Conservation (phyloP, 2,888 invertebrate species). For the Melipona bicolor region DNA sequence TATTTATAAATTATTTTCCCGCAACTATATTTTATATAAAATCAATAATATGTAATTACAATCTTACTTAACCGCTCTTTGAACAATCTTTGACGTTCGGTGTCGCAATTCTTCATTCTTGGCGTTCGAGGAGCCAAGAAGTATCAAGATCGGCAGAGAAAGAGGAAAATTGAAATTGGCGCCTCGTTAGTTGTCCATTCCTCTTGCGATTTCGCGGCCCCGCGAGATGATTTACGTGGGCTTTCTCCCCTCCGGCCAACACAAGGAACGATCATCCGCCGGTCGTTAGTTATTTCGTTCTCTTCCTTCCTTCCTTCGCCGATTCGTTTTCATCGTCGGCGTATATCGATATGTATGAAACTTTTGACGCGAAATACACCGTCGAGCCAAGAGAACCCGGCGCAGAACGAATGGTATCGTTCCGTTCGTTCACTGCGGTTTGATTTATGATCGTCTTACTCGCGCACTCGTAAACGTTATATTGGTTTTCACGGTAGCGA, state of each 20-base stretch:
- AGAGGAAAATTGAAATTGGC: conserved; percentile 39
- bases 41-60: not conserved
- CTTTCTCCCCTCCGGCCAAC: conserved; percentile 20
- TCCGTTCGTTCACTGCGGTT: conserved; percentile 65
- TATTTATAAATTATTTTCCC: no score
- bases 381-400: not conserved
- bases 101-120: not conserved
- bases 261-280: conserved; percentile 47
- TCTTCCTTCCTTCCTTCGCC: not conserved
- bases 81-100: not conserved
- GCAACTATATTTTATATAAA: no score
- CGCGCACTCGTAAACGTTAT: conserved; percentile 70
- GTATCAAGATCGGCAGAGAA: conserved; percentile 27
- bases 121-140: not conserved
- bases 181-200: conserved; percentile 47
- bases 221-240: conserved; percentile 52
- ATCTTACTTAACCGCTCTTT: not conserved
- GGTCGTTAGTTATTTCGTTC: conserved; percentile 52
- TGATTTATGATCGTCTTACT: conserved; percentile 68
- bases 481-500: conserved; percentile 66
- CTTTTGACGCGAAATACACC: conserved; percentile 15
- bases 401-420: conserved; percentile 60
- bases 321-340: conserved; percentile 7
- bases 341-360: conserved; percentile 48
- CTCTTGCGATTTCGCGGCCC: conserved; percentile 25